Percentiles rank a stretch among this genome's conserved stretches.
These are phyloP conservation scores for Agrochola circellaris DNA, from an alignment of 2,888 invertebrate species.

Conservation along the genomic window DNA sequence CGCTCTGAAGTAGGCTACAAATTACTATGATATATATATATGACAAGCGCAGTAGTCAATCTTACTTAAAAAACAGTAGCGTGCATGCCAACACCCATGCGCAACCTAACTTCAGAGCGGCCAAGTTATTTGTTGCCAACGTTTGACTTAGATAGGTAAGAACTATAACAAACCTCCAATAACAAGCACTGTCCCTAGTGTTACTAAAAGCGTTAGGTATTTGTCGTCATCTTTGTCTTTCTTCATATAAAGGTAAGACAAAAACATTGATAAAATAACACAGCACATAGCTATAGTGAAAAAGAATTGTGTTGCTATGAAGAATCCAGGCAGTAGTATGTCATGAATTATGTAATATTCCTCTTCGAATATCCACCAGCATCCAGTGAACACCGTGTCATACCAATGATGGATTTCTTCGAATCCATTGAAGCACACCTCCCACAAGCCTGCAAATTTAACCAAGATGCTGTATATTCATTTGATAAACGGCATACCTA, in stretches of 20 bases:
- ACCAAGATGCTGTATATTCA: background rate
- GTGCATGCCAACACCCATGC: no score
- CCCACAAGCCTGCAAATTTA: conserved; percentile 95
- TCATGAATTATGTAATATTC: conserved; percentile 98
- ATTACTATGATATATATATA: no score
- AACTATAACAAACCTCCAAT: conserved; percentile 90
- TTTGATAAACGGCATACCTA: no score
- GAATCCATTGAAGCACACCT: conserved; percentile 97
- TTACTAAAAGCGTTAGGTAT: conserved; percentile 93
- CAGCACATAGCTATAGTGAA: conserved; percentile 97
- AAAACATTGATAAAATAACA: conserved; percentile 93
- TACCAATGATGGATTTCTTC: conserved; percentile 96
- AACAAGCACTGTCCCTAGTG: conserved; percentile 93
- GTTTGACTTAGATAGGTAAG: background rate
- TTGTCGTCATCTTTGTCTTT: conserved; percentile 94
- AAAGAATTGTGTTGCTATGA: conserved; percentile 98
- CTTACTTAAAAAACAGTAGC: no score
- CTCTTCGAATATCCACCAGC: conserved; percentile 99
- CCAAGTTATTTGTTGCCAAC: no score
- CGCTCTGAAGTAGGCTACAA: no score
- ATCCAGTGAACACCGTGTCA: conserved; percentile 95
- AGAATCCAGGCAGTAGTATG: conserved; percentile 97
- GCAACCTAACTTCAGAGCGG: no score
- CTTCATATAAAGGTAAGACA: conserved; percentile 94
- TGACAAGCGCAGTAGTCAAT: no score